Percentiles rank a stretch among this genome's conserved stretches.
These are phyloP conservation scores for Metalampra italica DNA, from an alignment of 2,888 invertebrate genomes.

Conservation along the genomic window DNA sequence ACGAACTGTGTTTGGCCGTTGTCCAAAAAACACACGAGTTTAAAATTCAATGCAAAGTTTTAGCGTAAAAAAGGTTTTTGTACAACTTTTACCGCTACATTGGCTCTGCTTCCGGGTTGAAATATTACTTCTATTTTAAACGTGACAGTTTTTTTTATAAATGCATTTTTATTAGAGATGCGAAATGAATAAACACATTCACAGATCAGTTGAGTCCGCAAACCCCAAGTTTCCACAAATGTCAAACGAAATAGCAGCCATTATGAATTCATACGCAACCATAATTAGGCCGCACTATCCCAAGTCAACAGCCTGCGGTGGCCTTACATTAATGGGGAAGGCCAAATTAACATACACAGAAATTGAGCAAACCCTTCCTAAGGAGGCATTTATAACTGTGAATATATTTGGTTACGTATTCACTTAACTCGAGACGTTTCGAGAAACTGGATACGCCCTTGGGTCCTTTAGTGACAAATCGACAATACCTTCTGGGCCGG, in stretches of 20 bases:
- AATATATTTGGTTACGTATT: too few relatives aligned
- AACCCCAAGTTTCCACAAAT: not conserved
- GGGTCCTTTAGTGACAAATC: too few relatives aligned
- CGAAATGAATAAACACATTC: too few relatives aligned
- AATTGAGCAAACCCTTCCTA: not conserved
- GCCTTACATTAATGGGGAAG: not conserved
- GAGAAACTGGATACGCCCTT: too few relatives aligned
- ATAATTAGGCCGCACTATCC: not conserved
- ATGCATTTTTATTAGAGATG: not conserved
- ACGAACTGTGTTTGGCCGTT: slow-evolving; percentile 3
- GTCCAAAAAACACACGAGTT: slow-evolving; percentile 1
- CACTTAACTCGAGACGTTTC: too few relatives aligned
- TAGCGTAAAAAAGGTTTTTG: not conserved
- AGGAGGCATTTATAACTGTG: not conserved
- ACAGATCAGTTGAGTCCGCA: not conserved
- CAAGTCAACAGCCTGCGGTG: not conserved
- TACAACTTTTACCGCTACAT: not conserved
- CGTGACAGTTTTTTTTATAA: not conserved
- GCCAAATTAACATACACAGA: not conserved
- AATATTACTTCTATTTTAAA: not conserved
- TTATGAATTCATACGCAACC: not conserved
- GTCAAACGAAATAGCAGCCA: not conserved
- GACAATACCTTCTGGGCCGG: too few relatives aligned
- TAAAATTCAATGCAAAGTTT: slow-evolving; percentile 5
- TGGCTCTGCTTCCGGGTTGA: not conserved